These are phyloP conservation scores for Oncorhynchus tshawytscha DNA, from an alignment of 2,113 vertebrate genomes.

Conservation along the genomic window DNA sequence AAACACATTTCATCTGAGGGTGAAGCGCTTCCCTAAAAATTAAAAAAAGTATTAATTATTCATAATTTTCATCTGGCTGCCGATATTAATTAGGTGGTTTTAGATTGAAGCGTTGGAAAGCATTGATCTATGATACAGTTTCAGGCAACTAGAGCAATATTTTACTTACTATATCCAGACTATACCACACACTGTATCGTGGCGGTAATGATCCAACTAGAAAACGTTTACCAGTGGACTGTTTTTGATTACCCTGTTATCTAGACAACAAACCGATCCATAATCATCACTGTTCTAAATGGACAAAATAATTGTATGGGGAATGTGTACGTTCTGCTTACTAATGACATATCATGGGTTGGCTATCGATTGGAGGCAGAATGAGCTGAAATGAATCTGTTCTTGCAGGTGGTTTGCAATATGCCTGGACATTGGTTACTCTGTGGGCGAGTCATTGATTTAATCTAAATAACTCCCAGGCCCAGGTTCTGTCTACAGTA, in stretches of 20 bases:
- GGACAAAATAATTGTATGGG: slow-evolving; percentile 10
- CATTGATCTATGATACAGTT: background rate
- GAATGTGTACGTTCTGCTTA: background rate
- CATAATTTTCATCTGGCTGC: slow-evolving; percentile 51
- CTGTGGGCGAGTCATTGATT: slow-evolving; percentile 12
- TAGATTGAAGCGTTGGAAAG: slow-evolving; percentile 12
- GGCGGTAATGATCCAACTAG: background rate
- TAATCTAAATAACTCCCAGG: slow-evolving; percentile 18
- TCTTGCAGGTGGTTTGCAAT: background rate
- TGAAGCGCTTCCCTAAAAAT: slow-evolving; percentile 37
- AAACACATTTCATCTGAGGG: slow-evolving; percentile 26
- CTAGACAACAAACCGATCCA: background rate
- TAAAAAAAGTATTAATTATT: slow-evolving; percentile 56
- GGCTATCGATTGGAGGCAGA: slow-evolving; percentile 6
- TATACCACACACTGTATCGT: background rate
- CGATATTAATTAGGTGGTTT: slow-evolving; percentile 25
- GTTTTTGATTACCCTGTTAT: background rate
- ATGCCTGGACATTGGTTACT: slow-evolving; percentile 1
- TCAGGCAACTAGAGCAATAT: slow-evolving; percentile 2
- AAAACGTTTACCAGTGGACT: background rate
- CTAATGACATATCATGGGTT: slow-evolving; percentile 12
- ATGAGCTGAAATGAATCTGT: slow-evolving; percentile 3
- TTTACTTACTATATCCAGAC: background rate
- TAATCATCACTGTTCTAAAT: slow-evolving; percentile 14
- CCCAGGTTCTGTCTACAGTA: background rate